Evolutionary conservation across 2,113 vertebrate genomes (phyloP).

Genomic region (Halichoerus grypus): DNA sequence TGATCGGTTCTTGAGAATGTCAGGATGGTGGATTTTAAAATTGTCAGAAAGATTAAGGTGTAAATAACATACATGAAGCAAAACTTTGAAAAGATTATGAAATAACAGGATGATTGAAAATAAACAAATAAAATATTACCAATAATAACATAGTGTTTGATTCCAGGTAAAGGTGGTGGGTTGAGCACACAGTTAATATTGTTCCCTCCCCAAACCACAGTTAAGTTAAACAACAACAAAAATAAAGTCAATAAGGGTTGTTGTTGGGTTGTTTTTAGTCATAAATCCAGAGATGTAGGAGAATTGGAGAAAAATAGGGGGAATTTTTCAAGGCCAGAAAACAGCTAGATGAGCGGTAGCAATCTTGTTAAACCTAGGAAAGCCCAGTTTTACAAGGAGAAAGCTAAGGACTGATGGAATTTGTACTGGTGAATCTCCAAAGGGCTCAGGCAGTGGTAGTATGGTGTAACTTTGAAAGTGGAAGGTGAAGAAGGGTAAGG

Average conservation of each 20-base stretch:
- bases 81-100: neutral
- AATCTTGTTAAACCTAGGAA: neutral
- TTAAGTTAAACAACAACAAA: conserved; percentile 37
- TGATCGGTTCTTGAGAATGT: neutral
- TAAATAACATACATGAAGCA: conserved; percentile 9
- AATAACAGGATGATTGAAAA: neutral
- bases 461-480: neutral
- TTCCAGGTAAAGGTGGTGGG: neutral
- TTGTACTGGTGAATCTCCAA: neutral
- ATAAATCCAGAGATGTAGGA: neutral
- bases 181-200: neutral
- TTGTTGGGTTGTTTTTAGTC: neutral
- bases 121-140: neutral
- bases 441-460: neutral
- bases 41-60: neutral
- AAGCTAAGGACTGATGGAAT: neutral
- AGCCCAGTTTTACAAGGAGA: neutral
- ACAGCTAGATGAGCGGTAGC: neutral
- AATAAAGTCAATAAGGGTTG: neutral
- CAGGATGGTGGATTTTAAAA: neutral
- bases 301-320: neutral
- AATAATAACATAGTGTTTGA: conserved; percentile 3
- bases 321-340: neutral
- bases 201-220: neutral
- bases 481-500: neutral